Percentiles rank a stretch among this genome's conserved stretches.
phyloP scores from a whole-genome alignment of 2,797 vertebrate species.

The Alfaro cultratus region DNA sequence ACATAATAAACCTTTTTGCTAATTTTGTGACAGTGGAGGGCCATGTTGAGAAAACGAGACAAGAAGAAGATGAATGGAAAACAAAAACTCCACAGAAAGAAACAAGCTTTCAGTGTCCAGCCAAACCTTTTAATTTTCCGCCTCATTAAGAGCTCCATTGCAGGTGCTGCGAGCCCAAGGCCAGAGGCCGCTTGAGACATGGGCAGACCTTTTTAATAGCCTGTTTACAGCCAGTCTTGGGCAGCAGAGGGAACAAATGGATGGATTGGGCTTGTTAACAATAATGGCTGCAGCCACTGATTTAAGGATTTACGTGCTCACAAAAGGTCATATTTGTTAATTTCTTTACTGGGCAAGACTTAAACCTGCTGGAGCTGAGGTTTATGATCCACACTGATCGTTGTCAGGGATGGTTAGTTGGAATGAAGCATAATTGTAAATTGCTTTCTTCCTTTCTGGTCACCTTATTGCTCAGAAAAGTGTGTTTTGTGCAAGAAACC shows the following conservation, averaged over 20 bases:
- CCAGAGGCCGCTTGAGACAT: slow-evolving; percentile 71
- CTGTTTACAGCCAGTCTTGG: slow-evolving; percentile 75
- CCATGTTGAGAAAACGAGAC: slow-evolving; percentile 7
- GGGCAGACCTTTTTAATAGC: slow-evolving; percentile 74
- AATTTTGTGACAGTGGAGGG: slow-evolving; percentile 31
- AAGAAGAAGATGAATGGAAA: slow-evolving; percentile 53
- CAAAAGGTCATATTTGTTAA: slow-evolving; percentile 76
- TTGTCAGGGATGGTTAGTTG: slow-evolving; percentile 70
- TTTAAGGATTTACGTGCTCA: slow-evolving; percentile 73
- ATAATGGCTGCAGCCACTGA: slow-evolving; percentile 73
- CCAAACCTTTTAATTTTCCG: slow-evolving; percentile 81
- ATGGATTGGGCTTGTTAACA: slow-evolving; percentile 75
- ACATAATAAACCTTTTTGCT: slow-evolving; percentile 29
- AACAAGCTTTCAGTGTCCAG: slow-evolving; percentile 71
- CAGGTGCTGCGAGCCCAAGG: slow-evolving; percentile 69
- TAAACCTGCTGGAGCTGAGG: slow-evolving; percentile 58
- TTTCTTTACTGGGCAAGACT: slow-evolving; percentile 62
- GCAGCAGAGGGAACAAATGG: slow-evolving; percentile 67
- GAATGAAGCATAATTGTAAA: slow-evolving; percentile 72
- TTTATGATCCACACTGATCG: slow-evolving; percentile 70
- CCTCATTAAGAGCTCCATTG: slow-evolving; percentile 79
- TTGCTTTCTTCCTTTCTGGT: slow-evolving; percentile 59
- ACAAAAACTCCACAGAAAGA: slow-evolving; percentile 62
- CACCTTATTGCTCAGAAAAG: slow-evolving; percentile 61
- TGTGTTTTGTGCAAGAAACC: slow-evolving; percentile 50